Conservation (phyloP, 2,113 vertebrate species). For the Malurus alboscapulatus region DNA sequence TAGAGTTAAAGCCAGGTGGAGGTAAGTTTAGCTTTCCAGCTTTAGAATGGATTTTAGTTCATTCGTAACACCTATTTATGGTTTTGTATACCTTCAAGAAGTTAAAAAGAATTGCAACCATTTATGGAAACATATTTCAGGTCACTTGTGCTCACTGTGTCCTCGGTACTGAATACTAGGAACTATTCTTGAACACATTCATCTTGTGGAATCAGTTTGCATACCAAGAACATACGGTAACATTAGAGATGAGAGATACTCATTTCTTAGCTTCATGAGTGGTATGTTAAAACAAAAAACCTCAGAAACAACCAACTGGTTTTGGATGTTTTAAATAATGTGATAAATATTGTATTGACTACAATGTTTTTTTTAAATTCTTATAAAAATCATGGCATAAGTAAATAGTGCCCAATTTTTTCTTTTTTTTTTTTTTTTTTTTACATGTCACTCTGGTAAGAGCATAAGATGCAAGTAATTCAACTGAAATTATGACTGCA, state of each 20-base stretch:
- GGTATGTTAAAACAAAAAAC: not conserved
- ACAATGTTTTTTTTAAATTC: not conserved
- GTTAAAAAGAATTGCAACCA: not conserved
- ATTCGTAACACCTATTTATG: not conserved
- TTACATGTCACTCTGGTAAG: not conserved
- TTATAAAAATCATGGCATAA: accelerated
- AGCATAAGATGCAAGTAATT: not conserved
- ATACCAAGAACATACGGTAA: not conserved
- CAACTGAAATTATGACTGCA: not conserved
- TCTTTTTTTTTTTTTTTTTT: not conserved
- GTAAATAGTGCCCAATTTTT: accelerated
- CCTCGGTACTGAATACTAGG: not conserved
- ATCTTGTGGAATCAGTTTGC: not conserved
- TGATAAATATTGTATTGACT: not conserved
- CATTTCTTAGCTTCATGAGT: not conserved
- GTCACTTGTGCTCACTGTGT: not conserved
- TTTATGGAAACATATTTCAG: not conserved
- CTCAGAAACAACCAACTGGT: not conserved
- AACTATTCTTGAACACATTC: not conserved
- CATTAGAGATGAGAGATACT: not conserved
- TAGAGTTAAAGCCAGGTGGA: not conserved
- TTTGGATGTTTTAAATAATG: not conserved
- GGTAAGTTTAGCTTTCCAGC: not conserved
- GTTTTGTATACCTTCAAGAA: not conserved
- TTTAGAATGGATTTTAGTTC: not conserved